These are phyloP conservation scores for Thumatha senex DNA, from an alignment of 2,888 invertebrate genomes.

Conservation along the genomic window DNA sequence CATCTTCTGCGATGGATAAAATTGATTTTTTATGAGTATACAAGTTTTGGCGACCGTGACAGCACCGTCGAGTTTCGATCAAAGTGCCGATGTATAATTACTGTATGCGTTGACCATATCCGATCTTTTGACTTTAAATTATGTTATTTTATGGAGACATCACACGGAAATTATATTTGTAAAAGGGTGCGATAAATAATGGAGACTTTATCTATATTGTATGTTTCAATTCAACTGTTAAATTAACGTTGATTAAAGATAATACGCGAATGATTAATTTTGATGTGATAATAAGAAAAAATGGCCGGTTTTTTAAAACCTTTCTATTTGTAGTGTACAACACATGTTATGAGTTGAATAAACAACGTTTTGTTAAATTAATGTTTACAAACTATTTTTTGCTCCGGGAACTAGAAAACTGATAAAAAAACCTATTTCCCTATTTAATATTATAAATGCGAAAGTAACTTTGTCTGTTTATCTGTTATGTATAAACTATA, in stretches of 20 bases:
- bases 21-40: conserved; percentile 40
- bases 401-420: too few relatives aligned
- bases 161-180: conserved; percentile 4
- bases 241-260: conserved; percentile 1
- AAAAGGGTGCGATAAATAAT: conserved; percentile 3
- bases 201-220: conserved; percentile 2
- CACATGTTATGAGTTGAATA: too few relatives aligned
- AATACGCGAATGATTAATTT: not conserved
- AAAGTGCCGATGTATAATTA: conserved; percentile 34
- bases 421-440: too few relatives aligned
- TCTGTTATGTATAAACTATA: too few relatives aligned
- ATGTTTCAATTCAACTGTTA: conserved; percentile 4
- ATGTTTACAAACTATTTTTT: too few relatives aligned
- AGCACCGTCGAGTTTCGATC: conserved; percentile 16
- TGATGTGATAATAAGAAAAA: not conserved
- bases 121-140: conserved; percentile 22
- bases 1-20: conserved; percentile 17
- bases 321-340: too few relatives aligned
- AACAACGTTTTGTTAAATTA: too few relatives aligned
- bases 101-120: conserved; percentile 18
- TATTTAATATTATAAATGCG: too few relatives aligned
- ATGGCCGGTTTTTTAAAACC: not conserved
- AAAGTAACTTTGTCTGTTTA: too few relatives aligned
- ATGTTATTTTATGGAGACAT: conserved; percentile 26
- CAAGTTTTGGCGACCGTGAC: conserved; percentile 27